Percentiles rank a stretch among this genome's conserved stretches.
phyloP scores from a whole-genome alignment of 2,888 invertebrate genomes.

The Chrysolina haemoptera region DNA sequence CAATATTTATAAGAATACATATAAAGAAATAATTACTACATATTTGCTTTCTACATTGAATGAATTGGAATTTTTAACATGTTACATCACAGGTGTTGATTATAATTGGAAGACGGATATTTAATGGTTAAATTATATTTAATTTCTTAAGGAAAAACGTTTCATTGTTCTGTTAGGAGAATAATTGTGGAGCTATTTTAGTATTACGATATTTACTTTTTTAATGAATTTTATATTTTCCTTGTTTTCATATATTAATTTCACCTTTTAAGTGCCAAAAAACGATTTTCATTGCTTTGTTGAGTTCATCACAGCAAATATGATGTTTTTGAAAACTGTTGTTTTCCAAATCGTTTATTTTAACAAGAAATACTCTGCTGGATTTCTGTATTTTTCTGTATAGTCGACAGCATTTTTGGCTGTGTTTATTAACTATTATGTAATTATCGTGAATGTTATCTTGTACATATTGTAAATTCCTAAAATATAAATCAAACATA shows the following conservation, averaged over 20 bases:
- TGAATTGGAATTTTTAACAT: neutral
- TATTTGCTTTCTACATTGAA: neutral
- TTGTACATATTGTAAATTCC: conserved; percentile 62
- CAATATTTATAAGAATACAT: neutral
- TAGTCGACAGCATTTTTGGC: conserved; percentile 67
- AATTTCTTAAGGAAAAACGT: neutral
- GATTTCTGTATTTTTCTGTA: conserved; percentile 62
- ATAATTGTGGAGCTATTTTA: neutral
- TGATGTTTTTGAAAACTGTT: neutral
- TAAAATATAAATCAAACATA: conserved; percentile 57
- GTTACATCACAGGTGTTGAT: neutral
- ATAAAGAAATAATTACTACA: neutral
- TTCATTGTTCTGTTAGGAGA: neutral
- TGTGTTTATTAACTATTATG: conserved; percentile 63
- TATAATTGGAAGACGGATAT: neutral
- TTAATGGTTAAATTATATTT: neutral
- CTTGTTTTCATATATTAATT: neutral
- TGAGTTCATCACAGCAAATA: neutral
- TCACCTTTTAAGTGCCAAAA: conserved; percentile 18
- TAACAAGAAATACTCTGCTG: conserved; percentile 51
- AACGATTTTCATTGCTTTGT: conserved; percentile 3
- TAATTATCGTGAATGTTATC: conserved; percentile 50
- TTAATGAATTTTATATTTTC: neutral
- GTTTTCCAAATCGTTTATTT: conserved; percentile 29
- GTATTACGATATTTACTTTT: neutral